Conservation (phyloP, 92 coral and sea anemone species). For the Palythoa grandis region DNA sequence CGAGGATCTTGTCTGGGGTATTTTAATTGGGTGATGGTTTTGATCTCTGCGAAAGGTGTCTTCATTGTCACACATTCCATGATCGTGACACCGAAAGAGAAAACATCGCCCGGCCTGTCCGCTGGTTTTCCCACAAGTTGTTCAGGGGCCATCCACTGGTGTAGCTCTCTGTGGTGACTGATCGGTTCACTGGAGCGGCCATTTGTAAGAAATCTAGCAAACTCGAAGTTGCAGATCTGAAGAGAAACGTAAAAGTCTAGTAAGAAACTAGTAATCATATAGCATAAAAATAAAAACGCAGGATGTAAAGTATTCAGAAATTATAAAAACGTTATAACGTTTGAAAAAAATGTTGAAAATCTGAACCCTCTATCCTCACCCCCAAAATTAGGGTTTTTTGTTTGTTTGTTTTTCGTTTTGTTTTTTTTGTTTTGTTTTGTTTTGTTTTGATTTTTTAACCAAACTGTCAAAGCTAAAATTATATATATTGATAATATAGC, state of each 20-base stretch:
- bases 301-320: too few relatives aligned
- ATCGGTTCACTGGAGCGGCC: conserved; percentile 69
- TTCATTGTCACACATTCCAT: conserved; percentile 86
- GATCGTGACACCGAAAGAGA: conserved; percentile 77
- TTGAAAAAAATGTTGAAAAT: too few relatives aligned
- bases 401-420: too few relatives aligned
- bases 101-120: conserved; percentile 86
- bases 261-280: too few relatives aligned
- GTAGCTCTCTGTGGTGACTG: conserved; percentile 75
- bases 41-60: conserved; percentile 63
- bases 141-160: conserved; percentile 97
- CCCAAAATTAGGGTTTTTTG: too few relatives aligned
- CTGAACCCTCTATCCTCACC: too few relatives aligned
- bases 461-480: too few relatives aligned
- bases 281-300: too few relatives aligned
- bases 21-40: conserved; percentile 51
- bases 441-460: too few relatives aligned
- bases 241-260: background rate
- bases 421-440: too few relatives aligned
- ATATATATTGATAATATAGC: too few relatives aligned
- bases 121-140: conserved; percentile 84
- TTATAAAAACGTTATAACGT: too few relatives aligned
- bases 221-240: conserved; percentile 94
- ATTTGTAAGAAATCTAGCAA: conserved; percentile 57
- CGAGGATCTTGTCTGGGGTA: conserved; percentile 68